These are phyloP conservation scores for Phenganax stokvisi DNA, from an alignment of 92 coral and sea anemone genomes.

Conservation along the genomic window DNA sequence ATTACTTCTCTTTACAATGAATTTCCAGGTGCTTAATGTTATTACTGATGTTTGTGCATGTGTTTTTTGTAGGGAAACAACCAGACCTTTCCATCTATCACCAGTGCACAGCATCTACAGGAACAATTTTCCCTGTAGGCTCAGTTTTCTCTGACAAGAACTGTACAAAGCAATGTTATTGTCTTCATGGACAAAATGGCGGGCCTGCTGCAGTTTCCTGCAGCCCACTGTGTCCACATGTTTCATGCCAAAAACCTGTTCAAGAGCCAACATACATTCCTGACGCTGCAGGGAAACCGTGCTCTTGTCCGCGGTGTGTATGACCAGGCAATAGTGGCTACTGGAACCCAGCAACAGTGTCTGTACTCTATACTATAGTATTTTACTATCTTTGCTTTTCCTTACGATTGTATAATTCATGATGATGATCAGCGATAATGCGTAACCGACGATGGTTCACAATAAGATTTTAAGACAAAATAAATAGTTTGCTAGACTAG, in stretches of 20 bases:
- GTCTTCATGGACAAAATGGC: not conserved
- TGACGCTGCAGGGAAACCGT: slow-evolving; percentile 9
- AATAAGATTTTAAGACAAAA: too few species aligned
- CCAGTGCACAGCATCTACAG: slow-evolving; percentile 13
- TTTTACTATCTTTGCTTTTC: too few species aligned
- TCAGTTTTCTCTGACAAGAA: slow-evolving; percentile 25
- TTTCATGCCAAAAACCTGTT: slow-evolving; percentile 1
- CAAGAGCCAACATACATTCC: slow-evolving; percentile 6
- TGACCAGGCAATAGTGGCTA: not conserved
- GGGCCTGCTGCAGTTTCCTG: slow-evolving; percentile 10
- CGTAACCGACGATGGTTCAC: too few species aligned
- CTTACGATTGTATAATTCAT: too few species aligned
- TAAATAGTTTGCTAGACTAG: too few species aligned
- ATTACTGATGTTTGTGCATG: not conserved
- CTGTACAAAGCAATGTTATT: slow-evolving; percentile 19
- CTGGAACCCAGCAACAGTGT: too few species aligned
- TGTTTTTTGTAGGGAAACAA: not conserved
- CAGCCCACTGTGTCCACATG: slow-evolving; percentile 3
- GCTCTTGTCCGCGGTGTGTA: slow-evolving; percentile 25
- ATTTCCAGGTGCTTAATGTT: not conserved
- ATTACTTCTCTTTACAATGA: not conserved
- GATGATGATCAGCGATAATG: too few species aligned
- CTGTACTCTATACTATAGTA: too few species aligned
- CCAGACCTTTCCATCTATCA: slow-evolving; percentile 4
- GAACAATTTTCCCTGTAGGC: not conserved